Evolutionary conservation across 2,113 vertebrate species (phyloP).

Genomic region (Melanotaenia duboulayi): DNA sequence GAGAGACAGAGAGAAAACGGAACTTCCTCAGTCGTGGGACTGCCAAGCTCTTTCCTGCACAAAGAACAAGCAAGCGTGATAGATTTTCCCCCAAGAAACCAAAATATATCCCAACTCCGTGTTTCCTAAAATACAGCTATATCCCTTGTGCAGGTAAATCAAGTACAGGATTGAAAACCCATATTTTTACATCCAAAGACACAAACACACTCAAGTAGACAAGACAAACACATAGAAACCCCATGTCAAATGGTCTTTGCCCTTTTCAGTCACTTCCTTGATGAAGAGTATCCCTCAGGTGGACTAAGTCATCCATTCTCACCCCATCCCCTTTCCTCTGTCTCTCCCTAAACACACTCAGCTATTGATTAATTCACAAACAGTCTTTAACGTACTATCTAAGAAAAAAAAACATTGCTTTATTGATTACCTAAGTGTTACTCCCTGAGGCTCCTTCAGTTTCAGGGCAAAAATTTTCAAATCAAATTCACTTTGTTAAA

Average conservation of each 20-base stretch:
- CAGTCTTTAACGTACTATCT: constrained; percentile 60
- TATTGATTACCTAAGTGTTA: constrained; percentile 66
- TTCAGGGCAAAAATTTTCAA: constrained; percentile 57
- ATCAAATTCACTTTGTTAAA: constrained; percentile 53
- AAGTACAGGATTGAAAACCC: constrained; percentile 34
- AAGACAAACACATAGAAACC: constrained; percentile 33
- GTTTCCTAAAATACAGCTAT: constrained; percentile 65
- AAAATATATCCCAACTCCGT: constrained; percentile 56
- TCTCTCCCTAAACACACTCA: constrained; percentile 53
- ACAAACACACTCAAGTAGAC: constrained; percentile 7
- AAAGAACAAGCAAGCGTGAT: constrained; percentile 51
- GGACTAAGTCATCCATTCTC: constrained; percentile 45
- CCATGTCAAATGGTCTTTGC: constrained; percentile 35
- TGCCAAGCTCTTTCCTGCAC: constrained; percentile 51
- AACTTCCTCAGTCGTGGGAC: constrained; percentile 43
- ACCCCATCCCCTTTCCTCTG: constrained; percentile 25
- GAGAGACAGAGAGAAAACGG: constrained; percentile 49
- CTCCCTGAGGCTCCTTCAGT: constrained; percentile 51
- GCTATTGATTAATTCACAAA: constrained; percentile 73
- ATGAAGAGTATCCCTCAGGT: constrained; percentile 68
- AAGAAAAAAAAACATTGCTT: constrained; percentile 59
- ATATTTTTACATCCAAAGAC: constrained; percentile 8
- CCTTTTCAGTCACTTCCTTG: constrained; percentile 51
- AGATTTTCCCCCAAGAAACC: constrained; percentile 54
- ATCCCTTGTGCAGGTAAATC: constrained; percentile 50